Evolutionary conservation across 2,797 vertebrate species (phyloP), one percentile per base, ranked within the genome.

Genomic region (Semotilus atromaculatus): DNA sequence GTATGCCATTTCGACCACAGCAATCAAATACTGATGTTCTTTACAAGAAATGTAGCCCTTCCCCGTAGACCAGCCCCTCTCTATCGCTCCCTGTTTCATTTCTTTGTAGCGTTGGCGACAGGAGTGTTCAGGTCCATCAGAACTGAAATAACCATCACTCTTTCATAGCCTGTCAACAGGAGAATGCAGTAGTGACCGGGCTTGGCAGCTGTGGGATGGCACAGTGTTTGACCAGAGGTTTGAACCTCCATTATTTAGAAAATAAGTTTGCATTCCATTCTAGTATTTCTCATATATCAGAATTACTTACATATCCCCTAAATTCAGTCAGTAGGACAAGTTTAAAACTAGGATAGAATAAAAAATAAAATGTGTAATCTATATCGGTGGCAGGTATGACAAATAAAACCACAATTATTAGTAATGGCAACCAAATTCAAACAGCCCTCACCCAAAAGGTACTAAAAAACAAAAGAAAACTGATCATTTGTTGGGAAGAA

Each of bases 11-110:
- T 66, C 23, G 10, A 40, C 45, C 67, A 85, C 55, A 14, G 76
- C 76, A 36, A 80, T 73, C 82, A 81, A 89, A 89, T 89, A 89
- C 89, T 89, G 87, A 95, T 93, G 95, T 86, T 72, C 53, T 96
- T 96, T 96, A 97, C 97, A 97, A 97, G 90, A 95, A 94, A 94
- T 93, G 90, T 90, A 88, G 93, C 92, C 90, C 93, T 84, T 88
- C 88, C 88, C 85, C 90, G 86, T 87, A 79, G 85, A 88, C 82
- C 86, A 87, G 83, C 78, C 72, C 72, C 86, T 74, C 31, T 76
- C 66, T 36, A 53, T 78, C 87, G 88, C 84, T 86, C 85, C 88
- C 88, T 38, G 88, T 91, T 89, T 91, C 67, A 86, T 85, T 89
- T 89, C 85, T 75, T 90, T 80, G 83, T 85, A 84, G 66, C 26